phyloP scores from a whole-genome alignment of 2,113 vertebrate species.

The Vulpes ferrilata region DNA sequence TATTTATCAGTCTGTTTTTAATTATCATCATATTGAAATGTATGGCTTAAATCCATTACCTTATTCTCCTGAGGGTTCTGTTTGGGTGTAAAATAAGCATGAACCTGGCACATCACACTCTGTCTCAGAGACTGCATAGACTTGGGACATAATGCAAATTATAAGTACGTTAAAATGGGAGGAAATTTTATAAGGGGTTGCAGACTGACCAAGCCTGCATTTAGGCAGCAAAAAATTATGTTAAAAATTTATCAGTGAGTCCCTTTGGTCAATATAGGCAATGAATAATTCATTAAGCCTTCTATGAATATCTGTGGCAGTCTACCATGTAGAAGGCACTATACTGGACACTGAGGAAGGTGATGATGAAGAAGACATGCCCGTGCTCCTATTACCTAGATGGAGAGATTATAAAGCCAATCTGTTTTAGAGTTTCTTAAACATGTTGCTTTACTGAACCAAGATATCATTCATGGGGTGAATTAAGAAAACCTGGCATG shows the following conservation, averaged over 20 bases:
- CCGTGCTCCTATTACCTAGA: neutral
- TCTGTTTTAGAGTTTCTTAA: slow-evolving; percentile 5
- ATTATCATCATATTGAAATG: slow-evolving; percentile 5
- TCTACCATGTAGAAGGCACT: neutral
- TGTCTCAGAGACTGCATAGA: slow-evolving; percentile 26
- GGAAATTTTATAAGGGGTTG: slow-evolving; percentile 5
- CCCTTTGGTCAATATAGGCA: neutral
- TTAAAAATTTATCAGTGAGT: neutral
- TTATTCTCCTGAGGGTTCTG: neutral
- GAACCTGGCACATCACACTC: neutral
- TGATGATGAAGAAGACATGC: neutral
- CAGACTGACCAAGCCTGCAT: neutral
- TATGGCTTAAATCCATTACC: neutral
- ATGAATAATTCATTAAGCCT: neutral
- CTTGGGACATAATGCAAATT: neutral
- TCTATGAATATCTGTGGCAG: neutral
- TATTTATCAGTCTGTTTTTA: neutral
- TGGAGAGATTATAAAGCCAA: slow-evolving; percentile 43
- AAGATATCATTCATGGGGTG: neutral
- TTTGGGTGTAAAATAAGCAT: neutral
- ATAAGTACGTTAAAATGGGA: slow-evolving; percentile 42
- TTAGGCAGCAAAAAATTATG: neutral
- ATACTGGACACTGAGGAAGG: neutral
- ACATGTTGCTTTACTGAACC: neutral
- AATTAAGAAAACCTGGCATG: neutral